phyloP scores from a whole-genome alignment of 1,140 invertebrate genomes.

The Drosophila asahinai region DNA sequence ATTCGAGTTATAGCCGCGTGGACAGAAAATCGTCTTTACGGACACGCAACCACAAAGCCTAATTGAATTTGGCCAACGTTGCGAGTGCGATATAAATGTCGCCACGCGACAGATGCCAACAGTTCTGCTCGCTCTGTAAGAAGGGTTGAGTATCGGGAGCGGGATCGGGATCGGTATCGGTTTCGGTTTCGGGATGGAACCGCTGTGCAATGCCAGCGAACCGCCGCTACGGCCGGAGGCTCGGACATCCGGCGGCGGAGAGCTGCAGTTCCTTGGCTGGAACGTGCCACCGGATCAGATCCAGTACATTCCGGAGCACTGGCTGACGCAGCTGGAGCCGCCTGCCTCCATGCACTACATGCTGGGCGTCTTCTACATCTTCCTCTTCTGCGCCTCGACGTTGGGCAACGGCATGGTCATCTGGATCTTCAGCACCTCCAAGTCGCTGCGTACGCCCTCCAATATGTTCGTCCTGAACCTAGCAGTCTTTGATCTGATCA shows the following conservation, averaged over 20 bases:
- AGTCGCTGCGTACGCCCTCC: slow-evolving; percentile 93
- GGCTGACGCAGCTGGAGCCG: slow-evolving; percentile 92
- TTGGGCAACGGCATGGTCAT: slow-evolving; percentile 95
- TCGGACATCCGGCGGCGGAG: slow-evolving; percentile 51
- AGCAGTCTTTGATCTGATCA: slow-evolving; percentile 94
- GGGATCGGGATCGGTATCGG: background rate
- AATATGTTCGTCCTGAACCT: slow-evolving; percentile 96
- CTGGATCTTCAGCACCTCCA: slow-evolving; percentile 93
- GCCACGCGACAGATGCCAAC: slow-evolving; percentile 8
- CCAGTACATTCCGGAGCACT: slow-evolving; percentile 92
- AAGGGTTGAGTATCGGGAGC: slow-evolving; percentile 18
- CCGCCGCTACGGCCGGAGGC: slow-evolving; percentile 67
- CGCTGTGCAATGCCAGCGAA: slow-evolving; percentile 75
- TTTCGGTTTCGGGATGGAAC: slow-evolving; percentile 37
- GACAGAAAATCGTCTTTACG: slow-evolving; percentile 63
- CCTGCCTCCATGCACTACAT: slow-evolving; percentile 93
- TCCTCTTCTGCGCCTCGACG: slow-evolving; percentile 91
- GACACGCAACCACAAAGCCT: slow-evolving; percentile 60
- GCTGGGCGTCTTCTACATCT: slow-evolving; percentile 91
- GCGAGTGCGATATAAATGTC: slow-evolving; percentile 45
- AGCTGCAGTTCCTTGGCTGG: slow-evolving; percentile 89
- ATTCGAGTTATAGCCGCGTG: slow-evolving; percentile 46
- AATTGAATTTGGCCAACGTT: slow-evolving; percentile 62
- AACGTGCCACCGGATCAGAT: slow-evolving; percentile 92
- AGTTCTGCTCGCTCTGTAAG: slow-evolving; percentile 34